These are phyloP conservation scores for Aplysia californica DNA, from an alignment of 1,140 invertebrate species.

Conservation along the genomic window DNA sequence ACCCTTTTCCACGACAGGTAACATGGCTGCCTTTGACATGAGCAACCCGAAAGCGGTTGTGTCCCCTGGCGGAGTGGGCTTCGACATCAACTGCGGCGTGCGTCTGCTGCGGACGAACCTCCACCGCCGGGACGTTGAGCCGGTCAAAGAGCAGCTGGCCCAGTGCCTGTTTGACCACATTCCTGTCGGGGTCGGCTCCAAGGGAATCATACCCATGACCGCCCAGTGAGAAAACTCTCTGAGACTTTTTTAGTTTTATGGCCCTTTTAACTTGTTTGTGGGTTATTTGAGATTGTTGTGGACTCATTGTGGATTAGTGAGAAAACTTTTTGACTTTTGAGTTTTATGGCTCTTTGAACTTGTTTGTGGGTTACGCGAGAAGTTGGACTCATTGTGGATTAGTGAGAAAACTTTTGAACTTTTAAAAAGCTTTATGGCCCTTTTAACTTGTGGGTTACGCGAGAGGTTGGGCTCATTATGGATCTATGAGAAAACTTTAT, in stretches of 20 bases:
- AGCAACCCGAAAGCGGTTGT: slow-evolving; percentile 92
- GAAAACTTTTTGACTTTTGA: too few species aligned
- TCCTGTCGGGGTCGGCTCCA: slow-evolving; percentile 97
- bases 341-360: too few species aligned
- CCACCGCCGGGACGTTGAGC: slow-evolving; percentile 92
- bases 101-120: slow-evolving; percentile 95
- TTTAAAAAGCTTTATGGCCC: too few species aligned
- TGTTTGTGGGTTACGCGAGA: too few species aligned
- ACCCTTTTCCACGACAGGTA: slow-evolving; percentile 78
- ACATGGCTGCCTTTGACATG: slow-evolving; percentile 99
- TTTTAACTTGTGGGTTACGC: too few species aligned
- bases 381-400: too few species aligned
- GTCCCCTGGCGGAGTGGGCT: slow-evolving; percentile 98
- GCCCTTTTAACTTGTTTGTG: not conserved
- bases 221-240: slow-evolving; percentile 71
- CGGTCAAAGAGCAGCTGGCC: slow-evolving; percentile 96
- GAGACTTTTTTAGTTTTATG: not conserved
- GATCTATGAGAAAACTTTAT: too few species aligned
- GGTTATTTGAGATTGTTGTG: too few species aligned
- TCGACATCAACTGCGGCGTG: slow-evolving; percentile 99
- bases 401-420: too few species aligned
- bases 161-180: slow-evolving; percentile 99
- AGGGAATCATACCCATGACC: slow-evolving; percentile 99
- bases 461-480: too few species aligned
- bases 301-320: too few species aligned